A percentile compares a stretch with the other conserved stretches of the same genome.
phyloP scores from a whole-genome alignment of 2,113 vertebrate species.

The Gymnobelideus leadbeateri region DNA sequence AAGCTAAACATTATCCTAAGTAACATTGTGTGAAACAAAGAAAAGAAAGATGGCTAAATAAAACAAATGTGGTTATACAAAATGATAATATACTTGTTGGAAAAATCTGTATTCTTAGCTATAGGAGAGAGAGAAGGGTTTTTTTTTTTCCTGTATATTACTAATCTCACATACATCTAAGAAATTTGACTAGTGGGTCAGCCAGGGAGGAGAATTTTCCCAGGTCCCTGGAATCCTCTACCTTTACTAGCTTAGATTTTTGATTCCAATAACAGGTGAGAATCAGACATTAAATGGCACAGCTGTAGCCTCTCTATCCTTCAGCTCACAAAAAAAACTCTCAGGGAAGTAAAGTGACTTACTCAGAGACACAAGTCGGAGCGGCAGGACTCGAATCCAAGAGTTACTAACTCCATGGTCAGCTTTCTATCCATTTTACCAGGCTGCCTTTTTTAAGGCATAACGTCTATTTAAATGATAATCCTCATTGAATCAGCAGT shows the following conservation, averaged over 20 bases:
- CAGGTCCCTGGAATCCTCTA: background rate
- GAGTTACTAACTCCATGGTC: background rate
- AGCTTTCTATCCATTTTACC: background rate
- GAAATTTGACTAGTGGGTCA: background rate
- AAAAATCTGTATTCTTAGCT: background rate
- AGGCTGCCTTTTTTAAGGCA: background rate
- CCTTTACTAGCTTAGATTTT: background rate
- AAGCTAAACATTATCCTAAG: background rate
- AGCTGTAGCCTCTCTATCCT: background rate
- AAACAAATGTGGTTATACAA: background rate
- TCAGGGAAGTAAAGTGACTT: slow-evolving; percentile 34
- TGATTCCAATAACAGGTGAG: background rate
- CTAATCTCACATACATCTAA: background rate
- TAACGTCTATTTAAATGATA: background rate
- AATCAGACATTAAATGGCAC: background rate
- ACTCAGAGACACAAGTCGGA: slow-evolving; percentile 23
- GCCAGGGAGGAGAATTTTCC: background rate
- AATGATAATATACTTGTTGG: background rate
- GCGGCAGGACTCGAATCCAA: background rate
- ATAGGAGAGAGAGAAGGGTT: background rate
- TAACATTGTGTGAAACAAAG: background rate
- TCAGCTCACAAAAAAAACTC: background rate
- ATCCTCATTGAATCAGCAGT: background rate
- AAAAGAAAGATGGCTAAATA: background rate
- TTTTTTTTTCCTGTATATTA: background rate